Percentiles rank a stretch among this genome's conserved stretches.
Conservation (phyloP, 1,140 invertebrate species). For the Pachyrhynchus sulphureomaculatus region DNA sequence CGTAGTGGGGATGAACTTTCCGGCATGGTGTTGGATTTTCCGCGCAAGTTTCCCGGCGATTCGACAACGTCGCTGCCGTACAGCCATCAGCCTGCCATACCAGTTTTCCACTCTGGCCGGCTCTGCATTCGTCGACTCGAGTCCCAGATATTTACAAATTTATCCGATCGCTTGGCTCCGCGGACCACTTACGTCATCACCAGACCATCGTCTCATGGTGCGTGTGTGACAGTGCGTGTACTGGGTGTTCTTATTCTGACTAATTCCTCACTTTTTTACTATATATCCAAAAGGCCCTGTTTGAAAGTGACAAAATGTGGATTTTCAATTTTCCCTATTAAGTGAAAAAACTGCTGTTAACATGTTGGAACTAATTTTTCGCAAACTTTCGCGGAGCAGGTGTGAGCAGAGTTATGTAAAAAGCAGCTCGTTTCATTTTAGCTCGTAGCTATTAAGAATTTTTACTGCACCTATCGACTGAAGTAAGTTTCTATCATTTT, state of each 20-base stretch:
- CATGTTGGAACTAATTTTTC: constrained; percentile 21
- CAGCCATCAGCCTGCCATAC: constrained; percentile 16
- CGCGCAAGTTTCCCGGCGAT: constrained; percentile 29
- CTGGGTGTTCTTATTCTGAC: constrained; percentile 6
- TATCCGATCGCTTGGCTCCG: constrained; percentile 32
- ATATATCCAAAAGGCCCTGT: neutral
- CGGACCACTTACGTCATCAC: constrained; percentile 28
- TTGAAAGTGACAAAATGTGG: constrained; percentile 10
- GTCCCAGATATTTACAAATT: constrained; percentile 36
- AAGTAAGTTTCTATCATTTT: constrained; percentile 24
- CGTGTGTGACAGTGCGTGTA: constrained; percentile 21
- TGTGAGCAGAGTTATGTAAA: constrained; percentile 26
- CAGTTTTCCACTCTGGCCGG: constrained; percentile 27
- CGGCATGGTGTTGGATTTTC: constrained; percentile 18
- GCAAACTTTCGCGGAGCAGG: neutral
- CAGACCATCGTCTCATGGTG: constrained; percentile 24
- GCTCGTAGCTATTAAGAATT: constrained; percentile 21
- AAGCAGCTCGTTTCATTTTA: constrained; percentile 12
- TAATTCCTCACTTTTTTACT: constrained; percentile 2
- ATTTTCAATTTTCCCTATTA: constrained; percentile 1
- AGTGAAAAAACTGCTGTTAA: neutral
- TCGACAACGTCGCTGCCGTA: constrained; percentile 23
- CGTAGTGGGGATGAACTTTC: constrained; percentile 10
- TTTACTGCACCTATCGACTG: constrained; percentile 21
- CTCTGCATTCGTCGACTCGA: constrained; percentile 29